phyloP scores from a whole-genome alignment of 37 sponge, comb jelly and placozoan species.

The Corticium candelabrum region DNA sequence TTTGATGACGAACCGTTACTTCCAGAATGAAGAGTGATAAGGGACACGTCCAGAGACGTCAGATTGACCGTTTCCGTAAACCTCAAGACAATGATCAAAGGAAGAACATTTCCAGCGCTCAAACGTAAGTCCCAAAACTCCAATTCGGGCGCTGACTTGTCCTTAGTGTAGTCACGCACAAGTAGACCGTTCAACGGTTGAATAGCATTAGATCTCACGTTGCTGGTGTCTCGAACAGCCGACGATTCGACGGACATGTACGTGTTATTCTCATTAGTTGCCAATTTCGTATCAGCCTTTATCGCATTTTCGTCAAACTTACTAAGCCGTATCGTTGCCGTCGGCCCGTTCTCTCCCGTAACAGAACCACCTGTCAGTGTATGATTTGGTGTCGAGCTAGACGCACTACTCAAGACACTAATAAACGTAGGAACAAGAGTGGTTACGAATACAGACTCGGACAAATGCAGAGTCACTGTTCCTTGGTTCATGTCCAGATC shows the following conservation, averaged over 20 bases:
- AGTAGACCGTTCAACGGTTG: background rate
- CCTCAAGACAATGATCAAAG: background rate
- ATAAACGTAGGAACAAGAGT: conserved; percentile 34
- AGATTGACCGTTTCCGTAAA: conserved; percentile 14
- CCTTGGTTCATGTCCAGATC: conserved; percentile 57
- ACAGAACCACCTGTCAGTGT: background rate
- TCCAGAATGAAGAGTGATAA: conserved; percentile 34
- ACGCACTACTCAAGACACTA: background rate
- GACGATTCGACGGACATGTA: conserved; percentile 38
- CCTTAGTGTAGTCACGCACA: background rate
- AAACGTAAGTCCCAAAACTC: background rate
- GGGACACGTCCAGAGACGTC: conserved; percentile 26
- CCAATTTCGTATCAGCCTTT: background rate
- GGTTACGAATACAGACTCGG: conserved; percentile 47
- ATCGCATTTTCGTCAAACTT: conserved; percentile 9
- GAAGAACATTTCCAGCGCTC: background rate
- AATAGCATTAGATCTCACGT: background rate
- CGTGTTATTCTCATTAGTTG: conserved; percentile 26
- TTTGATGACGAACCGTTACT: conserved; percentile 16
- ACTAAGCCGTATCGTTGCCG: background rate
- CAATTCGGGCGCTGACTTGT: background rate
- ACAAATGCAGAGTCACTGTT: conserved; percentile 52
- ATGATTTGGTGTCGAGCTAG: background rate
- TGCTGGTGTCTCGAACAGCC: conserved; percentile 42
- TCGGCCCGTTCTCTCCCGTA: background rate